A percentile compares a stretch with the other conserved stretches of the same genome.
phyloP scores from a whole-genome alignment of 2,888 invertebrate species.

The Chorisops tibialis region DNA sequence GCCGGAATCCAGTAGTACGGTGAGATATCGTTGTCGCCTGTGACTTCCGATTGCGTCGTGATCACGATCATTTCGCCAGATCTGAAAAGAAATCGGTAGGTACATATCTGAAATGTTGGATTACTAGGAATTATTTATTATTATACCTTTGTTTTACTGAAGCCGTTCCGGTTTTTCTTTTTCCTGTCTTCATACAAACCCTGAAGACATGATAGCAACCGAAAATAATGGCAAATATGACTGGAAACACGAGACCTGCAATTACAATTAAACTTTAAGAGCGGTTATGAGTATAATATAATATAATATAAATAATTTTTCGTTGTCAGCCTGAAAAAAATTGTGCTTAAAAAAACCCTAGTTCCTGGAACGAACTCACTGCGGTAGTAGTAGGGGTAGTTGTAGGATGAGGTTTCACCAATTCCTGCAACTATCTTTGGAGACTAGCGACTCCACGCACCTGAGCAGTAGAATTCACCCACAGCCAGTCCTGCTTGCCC shows the following conservation, averaged over 20 bases:
- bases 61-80: slow-evolving; percentile 67
- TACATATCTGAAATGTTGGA: not conserved
- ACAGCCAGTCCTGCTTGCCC: too few species aligned
- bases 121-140: not conserved
- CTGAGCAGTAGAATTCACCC: too few species aligned
- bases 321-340: too few species aligned
- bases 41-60: slow-evolving; percentile 59
- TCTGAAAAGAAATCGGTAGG: slow-evolving; percentile 51
- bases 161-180: slow-evolving; percentile 48
- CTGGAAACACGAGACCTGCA: slow-evolving; percentile 62
- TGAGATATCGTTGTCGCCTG: slow-evolving; percentile 58
- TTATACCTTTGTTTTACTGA: slow-evolving; percentile 49
- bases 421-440: too few species aligned
- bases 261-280: too few species aligned
- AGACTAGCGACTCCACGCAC: too few species aligned
- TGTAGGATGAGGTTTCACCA: too few species aligned
- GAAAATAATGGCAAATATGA: slow-evolving; percentile 63
- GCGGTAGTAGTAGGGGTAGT: too few species aligned
- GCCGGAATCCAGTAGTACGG: slow-evolving; percentile 69
- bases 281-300: too few species aligned
- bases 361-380: too few species aligned
- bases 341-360: too few species aligned
- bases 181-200: slow-evolving; percentile 61
- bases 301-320: too few species aligned
- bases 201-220: slow-evolving; percentile 67